Evolutionary conservation across 2,113 vertebrate genomes (phyloP), one percentile per base, ranked within the genome.

Genomic region (Antennarius striatus): DNA sequence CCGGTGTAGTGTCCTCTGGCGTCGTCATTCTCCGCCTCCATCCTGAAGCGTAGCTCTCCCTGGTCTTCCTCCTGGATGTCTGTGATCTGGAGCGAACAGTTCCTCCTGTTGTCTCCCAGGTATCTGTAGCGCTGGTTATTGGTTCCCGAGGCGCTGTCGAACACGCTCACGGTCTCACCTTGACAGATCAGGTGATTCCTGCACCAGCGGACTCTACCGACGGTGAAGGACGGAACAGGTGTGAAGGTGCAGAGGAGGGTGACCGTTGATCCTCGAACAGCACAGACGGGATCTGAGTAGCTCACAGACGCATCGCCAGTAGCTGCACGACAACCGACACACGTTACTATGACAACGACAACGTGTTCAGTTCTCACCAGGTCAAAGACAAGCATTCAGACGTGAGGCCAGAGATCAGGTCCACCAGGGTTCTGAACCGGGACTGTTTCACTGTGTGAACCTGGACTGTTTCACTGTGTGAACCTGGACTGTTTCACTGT

Each of bases 1-100:
- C 1, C 55, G 12, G 46, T 60, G 10, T 29, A 80, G 65, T 1
- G 3, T 43, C 22, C 55, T 0, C 0, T 0, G 0, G 0, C 0
- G 1, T 30, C 0, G 1, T 39, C 0, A 2, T 30, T 0, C 1
- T 43, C 0, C 0, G 28, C 16, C 29, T 81, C 77, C 82, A 87
- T 65, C 2, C 82, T 75, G 74, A 87, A 87, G 39, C 56, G 63
- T 42, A 76, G 42, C 0, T 3, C 63, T 1, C 0, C 0, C 0
- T 6, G 0, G 15, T 80, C 79, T 0, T 0, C 0, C 3, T 2
- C 0, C 55, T 16, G 16, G 2, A 79, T 0, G 1, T 57, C 1
- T 40, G 1, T n/a, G 79, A 84, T 82, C 77, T 66, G 77, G 48
- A 87, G 51, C 0, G 77, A 68, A 43, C 82, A 84, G 68, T 71